Percentiles rank a stretch among this genome's conserved stretches.
These are phyloP conservation scores for Urocitellus parryii DNA, from an alignment of 2,113 vertebrate species.

Conservation along the genomic window DNA sequence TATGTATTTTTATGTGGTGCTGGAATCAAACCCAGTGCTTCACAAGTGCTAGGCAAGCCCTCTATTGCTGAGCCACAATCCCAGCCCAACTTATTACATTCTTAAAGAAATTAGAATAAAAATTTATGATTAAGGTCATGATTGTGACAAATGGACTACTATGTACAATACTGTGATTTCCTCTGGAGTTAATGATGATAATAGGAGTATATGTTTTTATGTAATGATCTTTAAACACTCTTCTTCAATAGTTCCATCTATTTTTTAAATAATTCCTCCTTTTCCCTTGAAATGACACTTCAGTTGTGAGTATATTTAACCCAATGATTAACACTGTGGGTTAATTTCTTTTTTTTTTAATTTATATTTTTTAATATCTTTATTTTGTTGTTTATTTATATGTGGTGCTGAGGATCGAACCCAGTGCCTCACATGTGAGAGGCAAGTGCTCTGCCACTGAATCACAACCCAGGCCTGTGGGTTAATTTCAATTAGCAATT, in stretches of 20 bases:
- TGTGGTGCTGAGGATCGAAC: too few relatives aligned
- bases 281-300: slow-evolving; percentile 45
- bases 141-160: background rate
- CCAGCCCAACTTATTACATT: background rate
- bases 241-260: slow-evolving; percentile 13
- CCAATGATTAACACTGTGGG: background rate
- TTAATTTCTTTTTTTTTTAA: background rate
- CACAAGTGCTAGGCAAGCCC: too few relatives aligned
- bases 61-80: too few relatives aligned
- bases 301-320: slow-evolving; percentile 5
- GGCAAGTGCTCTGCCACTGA: too few relatives aligned
- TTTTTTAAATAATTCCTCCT: slow-evolving; percentile 45
- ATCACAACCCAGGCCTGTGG: background rate
- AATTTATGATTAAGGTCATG: slow-evolving; percentile 14
- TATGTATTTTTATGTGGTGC: too few relatives aligned
- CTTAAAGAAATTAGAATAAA: slow-evolving; percentile 51
- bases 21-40: too few relatives aligned
- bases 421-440: too few relatives aligned
- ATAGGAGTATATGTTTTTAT: background rate
- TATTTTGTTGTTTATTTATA: too few relatives aligned
- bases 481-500: slow-evolving; percentile 11
- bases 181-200: slow-evolving; percentile 13
- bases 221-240: background rate
- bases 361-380: too few relatives aligned
- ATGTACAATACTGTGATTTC: background rate